Base-by-base conservation (phyloP, 2,113 vertebrate genomes). In the Ceyx margarethae region DNA sequence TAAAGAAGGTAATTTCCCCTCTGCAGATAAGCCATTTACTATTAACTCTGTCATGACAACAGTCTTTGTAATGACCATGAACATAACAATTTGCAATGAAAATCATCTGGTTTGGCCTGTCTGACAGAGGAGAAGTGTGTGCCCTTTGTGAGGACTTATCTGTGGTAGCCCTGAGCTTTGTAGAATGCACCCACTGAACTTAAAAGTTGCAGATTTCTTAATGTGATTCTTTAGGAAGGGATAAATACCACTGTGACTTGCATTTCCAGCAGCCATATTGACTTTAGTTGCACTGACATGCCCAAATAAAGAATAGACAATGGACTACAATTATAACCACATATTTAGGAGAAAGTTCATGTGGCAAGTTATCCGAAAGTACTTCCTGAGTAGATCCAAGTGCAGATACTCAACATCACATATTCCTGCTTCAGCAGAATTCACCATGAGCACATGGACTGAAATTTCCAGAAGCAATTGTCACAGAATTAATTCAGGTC, bases 371-470 rank as follows among this genome's bases (percentile, higher is more conserved):
- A 25, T 15, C 15, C 67, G 57, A 65, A 71, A 65, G 4, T 6
- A 12, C 29, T 72, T 68, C 7, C 40, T 54, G 19, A 25, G 6
- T 22, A 83, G 65, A 28, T 9, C 4, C 12, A 37, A 40, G 29
- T 62, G 35, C 28, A 83, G 19, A 8, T 12, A 29, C 13, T 76
- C 1, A 0, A 14, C 1, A 2, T 62, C 23, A 22, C 20, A 73
- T 1, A 7, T 20, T 78, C 17, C n/a, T 83, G n/a, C 11, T 81
- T 29, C 15, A 75, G 31, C 13, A 40, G 31, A 89, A 57, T 28
- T 28, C 9, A 15, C 21, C 14, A 16, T 0, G 1, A 80, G 3
- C 3, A 5, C 5, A 1, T 25, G 8, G 12, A 40, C 25, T 46
- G 17, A 79, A 73, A 50, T 51, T 71, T 42, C 16, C 28, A 87